A percentile compares a stretch with the other conserved stretches of the same genome.
Conservation (phyloP, 2,113 vertebrate genomes). For the Pseudorasbora parva region DNA sequence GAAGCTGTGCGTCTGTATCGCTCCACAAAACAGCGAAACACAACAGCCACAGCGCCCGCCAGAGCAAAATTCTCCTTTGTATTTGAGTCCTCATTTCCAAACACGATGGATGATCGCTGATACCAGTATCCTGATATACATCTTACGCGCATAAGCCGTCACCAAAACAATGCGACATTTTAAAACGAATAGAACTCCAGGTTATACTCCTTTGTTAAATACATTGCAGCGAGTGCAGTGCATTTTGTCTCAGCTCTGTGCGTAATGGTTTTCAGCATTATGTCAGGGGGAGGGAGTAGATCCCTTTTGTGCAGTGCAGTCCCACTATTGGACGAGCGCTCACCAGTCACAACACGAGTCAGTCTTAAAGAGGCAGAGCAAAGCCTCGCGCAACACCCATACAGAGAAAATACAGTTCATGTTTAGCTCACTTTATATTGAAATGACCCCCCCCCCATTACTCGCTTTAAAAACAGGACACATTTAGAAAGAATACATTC, state of each 20-base stretch:
- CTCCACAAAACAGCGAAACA: conserved; percentile 60
- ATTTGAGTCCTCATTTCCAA: conserved; percentile 57
- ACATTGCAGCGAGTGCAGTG: conserved; percentile 4
- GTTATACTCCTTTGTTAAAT: neutral
- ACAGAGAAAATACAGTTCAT: conserved; percentile 14
- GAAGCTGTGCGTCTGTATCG: conserved; percentile 68
- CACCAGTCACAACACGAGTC: conserved; percentile 39
- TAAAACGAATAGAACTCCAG: neutral
- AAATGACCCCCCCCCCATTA: neutral
- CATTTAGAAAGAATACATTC: neutral
- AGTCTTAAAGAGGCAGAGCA: conserved; percentile 50
- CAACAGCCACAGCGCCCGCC: conserved; percentile 37
- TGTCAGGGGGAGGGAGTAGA: conserved; percentile 71
- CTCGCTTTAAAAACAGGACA: neutral
- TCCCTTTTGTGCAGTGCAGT: conserved; percentile 63
- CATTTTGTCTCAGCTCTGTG: conserved; percentile 60
- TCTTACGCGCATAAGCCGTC: neutral
- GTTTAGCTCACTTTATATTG: neutral
- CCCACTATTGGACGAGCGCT: conserved; percentile 70
- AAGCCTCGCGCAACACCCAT: neutral
- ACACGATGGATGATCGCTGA: conserved; percentile 36
- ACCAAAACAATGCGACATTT: neutral
- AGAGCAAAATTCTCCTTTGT: conserved; percentile 64
- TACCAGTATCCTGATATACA: conserved; percentile 15
- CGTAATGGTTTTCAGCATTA: conserved; percentile 63